Evolutionary conservation across 2,888 invertebrate genomes (phyloP).

Genomic region (Hetaerina titia): DNA sequence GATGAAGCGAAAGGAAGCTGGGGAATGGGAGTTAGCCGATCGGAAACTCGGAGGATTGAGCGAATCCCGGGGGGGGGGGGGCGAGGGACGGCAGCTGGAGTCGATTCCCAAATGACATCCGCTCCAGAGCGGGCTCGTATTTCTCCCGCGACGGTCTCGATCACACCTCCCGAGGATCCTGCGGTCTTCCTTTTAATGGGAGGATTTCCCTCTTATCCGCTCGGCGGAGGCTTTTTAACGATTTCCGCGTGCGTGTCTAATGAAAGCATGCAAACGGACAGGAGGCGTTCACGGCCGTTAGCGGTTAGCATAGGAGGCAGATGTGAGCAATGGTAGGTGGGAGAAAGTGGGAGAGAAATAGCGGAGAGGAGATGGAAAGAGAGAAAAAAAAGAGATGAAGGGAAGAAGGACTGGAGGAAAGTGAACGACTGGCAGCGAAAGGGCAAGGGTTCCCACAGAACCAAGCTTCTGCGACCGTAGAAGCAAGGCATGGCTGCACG

Average conservation of each 20-base stretch:
- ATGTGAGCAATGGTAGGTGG: not conserved
- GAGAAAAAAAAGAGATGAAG: not conserved
- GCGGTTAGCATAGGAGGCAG: not conserved
- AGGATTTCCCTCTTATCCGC: not conserved
- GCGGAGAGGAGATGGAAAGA: not conserved
- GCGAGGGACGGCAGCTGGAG: too few species aligned
- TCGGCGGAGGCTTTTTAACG: not conserved
- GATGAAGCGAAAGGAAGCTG: too few species aligned
- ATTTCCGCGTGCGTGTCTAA: constrained; percentile 1
- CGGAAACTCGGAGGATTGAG: not conserved
- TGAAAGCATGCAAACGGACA: not conserved
- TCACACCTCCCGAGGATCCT: not conserved
- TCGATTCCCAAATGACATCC: too few species aligned
- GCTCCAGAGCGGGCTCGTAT: too few species aligned
- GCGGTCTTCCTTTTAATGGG: not conserved
- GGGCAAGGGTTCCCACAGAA: too few species aligned
- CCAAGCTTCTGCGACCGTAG: too few species aligned
- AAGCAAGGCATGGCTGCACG: too few species aligned
- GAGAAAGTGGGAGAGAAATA: not conserved
- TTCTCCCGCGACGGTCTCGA: not conserved
- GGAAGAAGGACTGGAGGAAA: not conserved
- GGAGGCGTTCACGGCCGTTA: not conserved
- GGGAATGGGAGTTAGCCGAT: not conserved
- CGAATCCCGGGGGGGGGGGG: not conserved
- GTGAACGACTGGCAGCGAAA: too few species aligned